Evolutionary conservation across 1,140 invertebrate species (phyloP).

Genomic region (Campoletis sonorensis): DNA sequence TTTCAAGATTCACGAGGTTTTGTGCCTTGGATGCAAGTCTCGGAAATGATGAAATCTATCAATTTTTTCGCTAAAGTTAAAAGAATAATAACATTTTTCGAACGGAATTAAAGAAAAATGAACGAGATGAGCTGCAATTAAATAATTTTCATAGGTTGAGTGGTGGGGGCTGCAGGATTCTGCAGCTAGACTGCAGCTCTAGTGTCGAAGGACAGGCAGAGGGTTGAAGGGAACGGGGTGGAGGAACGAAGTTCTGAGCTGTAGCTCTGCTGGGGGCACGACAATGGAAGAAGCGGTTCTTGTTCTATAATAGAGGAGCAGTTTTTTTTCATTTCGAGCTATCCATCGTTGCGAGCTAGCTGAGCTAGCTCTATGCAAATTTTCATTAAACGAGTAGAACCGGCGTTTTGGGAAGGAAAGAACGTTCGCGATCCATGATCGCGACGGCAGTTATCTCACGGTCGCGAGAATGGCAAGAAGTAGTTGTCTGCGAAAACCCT

Average conservation of each 20-base stretch:
- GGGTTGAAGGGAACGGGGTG: slow-evolving; percentile 50
- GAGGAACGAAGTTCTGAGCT: slow-evolving; percentile 61
- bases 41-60: background rate
- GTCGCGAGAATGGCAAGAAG: slow-evolving; percentile 43
- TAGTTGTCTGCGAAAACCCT: background rate
- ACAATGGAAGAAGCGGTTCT: slow-evolving; percentile 68
- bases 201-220: slow-evolving; percentile 41
- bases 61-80: background rate
- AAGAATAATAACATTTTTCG: background rate
- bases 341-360: slow-evolving; percentile 57
- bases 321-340: slow-evolving; percentile 64
- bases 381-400: slow-evolving; percentile 65
- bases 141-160: background rate
- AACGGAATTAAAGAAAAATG: background rate
- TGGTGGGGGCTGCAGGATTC: slow-evolving; percentile 52
- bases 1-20: no score
- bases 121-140: background rate
- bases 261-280: slow-evolving; percentile 71
- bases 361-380: slow-evolving; percentile 76
- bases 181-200: slow-evolving; percentile 56
- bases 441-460: slow-evolving; percentile 28
- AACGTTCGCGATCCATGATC: slow-evolving; percentile 58
- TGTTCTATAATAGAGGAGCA: slow-evolving; percentile 60
- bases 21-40: background rate
- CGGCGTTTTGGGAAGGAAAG: slow-evolving; percentile 53